Conservation (phyloP, 2,797 vertebrate species). For the Sebastes aleutianus region DNA sequence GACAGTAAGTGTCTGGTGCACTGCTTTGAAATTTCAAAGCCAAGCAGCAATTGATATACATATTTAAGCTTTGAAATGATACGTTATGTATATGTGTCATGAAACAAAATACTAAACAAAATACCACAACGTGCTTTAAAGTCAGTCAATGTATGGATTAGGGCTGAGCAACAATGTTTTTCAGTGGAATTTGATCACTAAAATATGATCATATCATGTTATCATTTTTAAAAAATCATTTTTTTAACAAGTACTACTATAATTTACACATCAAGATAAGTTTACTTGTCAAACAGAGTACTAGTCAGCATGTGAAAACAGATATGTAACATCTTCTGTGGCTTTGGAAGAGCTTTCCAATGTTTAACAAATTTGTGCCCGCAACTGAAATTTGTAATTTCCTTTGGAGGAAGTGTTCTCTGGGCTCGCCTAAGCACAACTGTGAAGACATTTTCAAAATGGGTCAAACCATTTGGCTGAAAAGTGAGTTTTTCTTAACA, state of each 20-base stretch:
- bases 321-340: not conserved
- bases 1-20: constrained; percentile 63
- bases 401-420: too few species aligned
- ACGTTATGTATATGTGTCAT: not conserved
- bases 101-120: constrained; percentile 12
- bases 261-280: not conserved
- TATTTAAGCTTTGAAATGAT: constrained; percentile 27
- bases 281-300: not conserved
- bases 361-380: not conserved
- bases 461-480: too few species aligned
- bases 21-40: constrained; percentile 61
- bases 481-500: too few species aligned
- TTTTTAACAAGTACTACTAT: not conserved
- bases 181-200: not conserved
- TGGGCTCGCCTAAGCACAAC: too few species aligned
- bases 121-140: not conserved
- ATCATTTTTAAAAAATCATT: not conserved
- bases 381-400: too few species aligned
- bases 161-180: not conserved
- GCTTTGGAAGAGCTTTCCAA: not conserved
- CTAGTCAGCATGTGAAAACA: not conserved
- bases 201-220: not conserved
- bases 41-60: constrained; percentile 47
- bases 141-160: not conserved
- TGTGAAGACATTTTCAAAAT: too few species aligned